Percentiles rank a stretch among this genome's conserved stretches.
Evolutionary conservation across 2,888 invertebrate genomes (phyloP).

Genomic region (Sminthurinus aureus): DNA sequence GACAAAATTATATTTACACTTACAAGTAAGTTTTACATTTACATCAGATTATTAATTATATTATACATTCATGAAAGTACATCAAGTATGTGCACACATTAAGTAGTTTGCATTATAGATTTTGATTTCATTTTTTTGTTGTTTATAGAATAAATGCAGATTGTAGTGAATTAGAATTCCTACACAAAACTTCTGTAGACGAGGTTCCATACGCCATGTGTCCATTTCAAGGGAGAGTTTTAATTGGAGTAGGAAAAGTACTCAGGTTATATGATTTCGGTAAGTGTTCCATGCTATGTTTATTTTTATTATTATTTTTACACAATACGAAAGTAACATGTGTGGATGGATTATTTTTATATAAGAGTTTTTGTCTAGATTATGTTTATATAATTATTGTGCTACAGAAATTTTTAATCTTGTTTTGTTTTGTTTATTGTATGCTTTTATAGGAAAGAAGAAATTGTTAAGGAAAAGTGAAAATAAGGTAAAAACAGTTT

Average conservation of each 20-base stretch:
- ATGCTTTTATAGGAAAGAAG: slow-evolving; percentile 69
- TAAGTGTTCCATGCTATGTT: no score
- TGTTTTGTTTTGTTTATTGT: no score
- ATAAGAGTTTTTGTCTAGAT: no score
- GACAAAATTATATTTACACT: slow-evolving; percentile 85
- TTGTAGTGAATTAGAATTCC: slow-evolving; percentile 85
- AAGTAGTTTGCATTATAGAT: not conserved
- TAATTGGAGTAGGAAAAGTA: slow-evolving; percentile 92
- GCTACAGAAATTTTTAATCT: no score
- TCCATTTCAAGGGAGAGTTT: slow-evolving; percentile 86
- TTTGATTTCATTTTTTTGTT: not conserved
- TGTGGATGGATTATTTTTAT: no score
- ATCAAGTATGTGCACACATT: not conserved
- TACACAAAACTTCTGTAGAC: slow-evolving; percentile 93
- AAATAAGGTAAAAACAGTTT: slow-evolving; percentile 72
- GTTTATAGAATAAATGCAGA: slow-evolving; percentile 70
- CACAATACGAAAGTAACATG: no score
- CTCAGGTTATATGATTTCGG: slow-evolving; percentile 95
- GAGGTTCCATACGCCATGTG: slow-evolving; percentile 91
- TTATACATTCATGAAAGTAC: not conserved
- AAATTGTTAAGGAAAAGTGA: slow-evolving; percentile 97
- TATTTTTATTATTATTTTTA: no score
- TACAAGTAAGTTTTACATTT: slow-evolving; percentile 70
- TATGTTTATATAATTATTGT: no score
- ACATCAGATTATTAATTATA: no score